Conservation (phyloP, 2,888 invertebrate species). For the Leptopilina syphax region DNA sequence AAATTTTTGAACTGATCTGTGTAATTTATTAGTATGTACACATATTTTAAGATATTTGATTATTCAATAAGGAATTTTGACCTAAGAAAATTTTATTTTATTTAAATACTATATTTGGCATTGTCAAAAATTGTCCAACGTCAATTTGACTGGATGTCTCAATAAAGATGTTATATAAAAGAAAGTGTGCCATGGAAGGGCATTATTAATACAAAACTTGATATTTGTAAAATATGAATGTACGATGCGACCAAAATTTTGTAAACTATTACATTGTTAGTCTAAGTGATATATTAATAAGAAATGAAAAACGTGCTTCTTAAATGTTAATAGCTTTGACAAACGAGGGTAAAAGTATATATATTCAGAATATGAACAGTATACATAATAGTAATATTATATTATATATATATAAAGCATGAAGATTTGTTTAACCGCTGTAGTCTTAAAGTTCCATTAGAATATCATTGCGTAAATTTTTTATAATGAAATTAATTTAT, state of each 20-base stretch:
- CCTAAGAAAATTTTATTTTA: background rate
- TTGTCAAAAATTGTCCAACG: background rate
- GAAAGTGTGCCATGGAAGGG: background rate
- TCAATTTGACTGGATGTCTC: background rate
- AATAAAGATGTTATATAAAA: background rate
- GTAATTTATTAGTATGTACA: background rate
- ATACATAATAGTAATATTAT: background rate
- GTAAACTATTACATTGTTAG: background rate
- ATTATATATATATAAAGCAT: too few species aligned
- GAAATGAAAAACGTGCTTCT: background rate
- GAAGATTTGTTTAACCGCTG: too few species aligned
- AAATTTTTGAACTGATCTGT: background rate
- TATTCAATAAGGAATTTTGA: background rate
- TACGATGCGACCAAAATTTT: conserved; percentile 5
- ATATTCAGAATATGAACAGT: background rate
- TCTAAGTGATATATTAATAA: background rate
- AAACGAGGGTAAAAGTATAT: background rate
- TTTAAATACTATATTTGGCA: background rate
- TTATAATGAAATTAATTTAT: too few species aligned
- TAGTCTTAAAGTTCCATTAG: too few species aligned
- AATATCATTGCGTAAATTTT: too few species aligned
- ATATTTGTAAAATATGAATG: background rate
- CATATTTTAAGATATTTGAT: background rate
- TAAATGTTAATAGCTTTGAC: background rate
- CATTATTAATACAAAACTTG: background rate